These are phyloP conservation scores for Poeciliopsis paucimaculata DNA, from an alignment of 2,797 vertebrate genomes.

Conservation along the genomic window DNA sequence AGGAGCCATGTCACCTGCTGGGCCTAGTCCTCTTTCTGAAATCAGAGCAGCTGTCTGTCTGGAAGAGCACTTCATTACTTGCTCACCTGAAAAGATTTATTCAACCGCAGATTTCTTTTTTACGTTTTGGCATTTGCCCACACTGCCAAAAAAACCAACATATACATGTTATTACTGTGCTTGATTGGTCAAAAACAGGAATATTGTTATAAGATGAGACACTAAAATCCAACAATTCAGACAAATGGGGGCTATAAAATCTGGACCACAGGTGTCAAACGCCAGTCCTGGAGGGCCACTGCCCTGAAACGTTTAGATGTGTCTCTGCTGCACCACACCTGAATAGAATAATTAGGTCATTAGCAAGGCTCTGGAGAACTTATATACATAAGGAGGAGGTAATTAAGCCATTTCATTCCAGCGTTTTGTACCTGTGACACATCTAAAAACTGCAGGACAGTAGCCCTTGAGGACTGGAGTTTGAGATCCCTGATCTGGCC, in stretches of 20 bases:
- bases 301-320: too few relatives aligned
- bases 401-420: too few relatives aligned
- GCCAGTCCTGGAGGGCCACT: too few relatives aligned
- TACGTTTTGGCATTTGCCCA: not conserved
- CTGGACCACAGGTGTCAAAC: not conserved
- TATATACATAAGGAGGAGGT: too few relatives aligned
- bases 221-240: not conserved
- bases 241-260: not conserved
- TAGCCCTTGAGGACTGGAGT: too few relatives aligned
- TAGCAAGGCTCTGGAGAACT: too few relatives aligned
- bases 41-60: not conserved
- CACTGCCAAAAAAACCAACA: not conserved
- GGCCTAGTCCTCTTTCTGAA: not conserved
- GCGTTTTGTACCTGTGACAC: too few relatives aligned
- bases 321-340: too few relatives aligned
- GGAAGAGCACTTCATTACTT: not conserved
- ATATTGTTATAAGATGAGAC: not conserved
- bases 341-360: too few relatives aligned
- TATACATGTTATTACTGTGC: not conserved
- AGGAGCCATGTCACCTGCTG: not conserved
- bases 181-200: not conserved
- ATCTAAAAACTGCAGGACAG: too few relatives aligned
- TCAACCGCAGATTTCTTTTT: not conserved
- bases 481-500: too few relatives aligned
- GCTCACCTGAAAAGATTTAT: not conserved